Percentiles rank a stretch among this genome's conserved stretches.
Conservation (phyloP, 2,888 invertebrate species). For the Drosophila crucigera region DNA sequence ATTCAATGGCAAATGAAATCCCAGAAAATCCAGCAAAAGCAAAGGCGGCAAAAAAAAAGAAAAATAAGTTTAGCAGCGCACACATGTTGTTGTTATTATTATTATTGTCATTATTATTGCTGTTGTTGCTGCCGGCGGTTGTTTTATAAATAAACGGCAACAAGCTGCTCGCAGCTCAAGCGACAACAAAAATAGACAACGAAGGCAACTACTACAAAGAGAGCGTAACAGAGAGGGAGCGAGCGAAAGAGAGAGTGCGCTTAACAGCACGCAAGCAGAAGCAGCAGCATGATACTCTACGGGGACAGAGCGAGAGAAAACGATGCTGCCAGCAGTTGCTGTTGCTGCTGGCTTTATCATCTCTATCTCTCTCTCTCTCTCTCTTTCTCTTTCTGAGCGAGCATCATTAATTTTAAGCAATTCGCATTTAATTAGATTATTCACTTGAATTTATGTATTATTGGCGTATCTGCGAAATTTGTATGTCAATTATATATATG, state of each 20-base stretch:
- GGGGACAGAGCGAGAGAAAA: neutral
- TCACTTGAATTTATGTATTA: neutral
- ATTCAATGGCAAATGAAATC: constrained; percentile 62
- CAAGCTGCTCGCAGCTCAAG: constrained; percentile 69
- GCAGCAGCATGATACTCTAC: neutral
- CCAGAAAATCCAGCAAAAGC: constrained; percentile 56
- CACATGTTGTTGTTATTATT: constrained; percentile 42
- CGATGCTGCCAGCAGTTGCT: neutral
- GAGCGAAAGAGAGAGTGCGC: neutral
- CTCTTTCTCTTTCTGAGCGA: neutral
- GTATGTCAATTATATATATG: neutral
- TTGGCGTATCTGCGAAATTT: neutral
- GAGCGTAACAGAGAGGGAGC: neutral
- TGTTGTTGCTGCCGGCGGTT: constrained; percentile 51
- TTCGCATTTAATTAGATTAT: neutral
- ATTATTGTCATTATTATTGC: constrained; percentile 22
- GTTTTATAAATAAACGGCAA: constrained; percentile 71
- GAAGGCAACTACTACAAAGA: constrained; percentile 21
- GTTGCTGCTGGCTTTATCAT: neutral
- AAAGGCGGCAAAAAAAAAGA: constrained; percentile 14
- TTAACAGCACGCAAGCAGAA: neutral
- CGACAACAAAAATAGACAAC: constrained; percentile 61
- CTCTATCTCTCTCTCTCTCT: neutral
- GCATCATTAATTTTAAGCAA: constrained; percentile 12
- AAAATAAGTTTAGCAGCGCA: constrained; percentile 37